Base-by-base conservation (phyloP, 2,797 vertebrate species). In the Pempheris klunzingeri region DNA sequence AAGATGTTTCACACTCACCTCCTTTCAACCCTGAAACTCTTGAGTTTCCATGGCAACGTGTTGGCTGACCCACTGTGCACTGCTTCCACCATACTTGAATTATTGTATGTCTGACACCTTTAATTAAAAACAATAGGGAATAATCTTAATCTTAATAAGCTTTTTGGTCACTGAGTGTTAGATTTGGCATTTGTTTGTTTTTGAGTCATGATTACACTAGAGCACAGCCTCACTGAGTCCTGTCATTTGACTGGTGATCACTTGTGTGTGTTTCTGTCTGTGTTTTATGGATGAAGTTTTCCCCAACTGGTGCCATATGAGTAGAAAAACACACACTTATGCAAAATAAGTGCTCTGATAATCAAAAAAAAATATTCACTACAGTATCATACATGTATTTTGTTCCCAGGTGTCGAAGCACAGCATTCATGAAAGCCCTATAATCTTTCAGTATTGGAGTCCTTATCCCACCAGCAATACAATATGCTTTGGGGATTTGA, bases 41-140 rank as follows among this genome's bases (percentile, higher is more conserved):
- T 65, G 83, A 30, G 92, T 93, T 93, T 89, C 92, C 90, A 93
- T 93, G 87, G 88, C 74, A 91, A 93, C 88, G 0, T 36, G 84
- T 77, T 76, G 74, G 81, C 84, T 88, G 86, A 90, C 90, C 88
- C 71, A 67, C 83, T 66, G 80, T 54, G 57, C 3, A n/a, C 49
- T 0, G 52, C 71, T 77, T 87, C 81, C 55, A 54, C 70, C 52
- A 26, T 81, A 78, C 72, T 86, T 84, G 83, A 84, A 66, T 86
- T 89, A 86, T 88, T 87, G 81, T 87, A 81, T 44, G 74, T 81
- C 80, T 84, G 81, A 90, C 81, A 82, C 82, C 71, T 87, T 88
- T 85, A 89, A 90, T 92, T 89, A 90, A 87, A 85, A 86, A 87
- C 63, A 89, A 83, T 79, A 30, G 63, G 32, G 44, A 78, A 78